These are phyloP conservation scores for Premnoplex brunnescens DNA, from an alignment of 2,797 vertebrate species.

Conservation along the genomic window DNA sequence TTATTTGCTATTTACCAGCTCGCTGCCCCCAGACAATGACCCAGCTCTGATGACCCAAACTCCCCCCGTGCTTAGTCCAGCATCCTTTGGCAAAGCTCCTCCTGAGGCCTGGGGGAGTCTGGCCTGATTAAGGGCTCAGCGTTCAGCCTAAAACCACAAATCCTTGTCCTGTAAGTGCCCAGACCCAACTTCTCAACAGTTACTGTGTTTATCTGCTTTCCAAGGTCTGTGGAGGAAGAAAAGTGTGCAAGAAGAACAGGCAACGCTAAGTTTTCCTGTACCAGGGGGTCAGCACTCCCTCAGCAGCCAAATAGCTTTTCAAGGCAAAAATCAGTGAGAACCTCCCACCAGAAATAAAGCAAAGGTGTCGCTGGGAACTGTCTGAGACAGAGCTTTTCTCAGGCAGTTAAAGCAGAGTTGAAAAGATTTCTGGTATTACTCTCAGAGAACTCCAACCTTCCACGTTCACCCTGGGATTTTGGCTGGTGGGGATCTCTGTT, in stretches of 20 bases:
- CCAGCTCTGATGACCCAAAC: slow-evolving; percentile 52
- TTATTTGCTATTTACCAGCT: slow-evolving; percentile 64
- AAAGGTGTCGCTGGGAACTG: neutral
- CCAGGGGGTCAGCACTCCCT: neutral
- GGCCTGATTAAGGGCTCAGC: slow-evolving; percentile 56
- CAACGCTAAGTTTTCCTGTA: neutral
- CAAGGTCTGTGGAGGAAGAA: neutral
- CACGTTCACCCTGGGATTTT: neutral
- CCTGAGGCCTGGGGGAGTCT: slow-evolving; percentile 49
- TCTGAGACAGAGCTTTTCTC: neutral
- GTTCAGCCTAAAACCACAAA: slow-evolving; percentile 44
- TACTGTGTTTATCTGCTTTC: neutral
- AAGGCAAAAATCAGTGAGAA: neutral
- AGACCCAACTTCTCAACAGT: slow-evolving; percentile 18
- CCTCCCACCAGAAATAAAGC: neutral
- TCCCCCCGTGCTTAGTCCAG: slow-evolving; percentile 53
- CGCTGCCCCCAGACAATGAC: slow-evolving; percentile 61
- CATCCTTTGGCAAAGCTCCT: slow-evolving; percentile 66
- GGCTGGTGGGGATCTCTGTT: neutral
- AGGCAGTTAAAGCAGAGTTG: neutral
- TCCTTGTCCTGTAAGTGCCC: slow-evolving; percentile 2
- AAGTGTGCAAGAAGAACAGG: neutral
- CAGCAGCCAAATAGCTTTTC: neutral
- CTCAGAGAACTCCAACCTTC: neutral
- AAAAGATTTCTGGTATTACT: neutral